Evolutionary conservation across 2,797 vertebrate genomes (phyloP).

Genomic region (Novumbra hubbsi): DNA sequence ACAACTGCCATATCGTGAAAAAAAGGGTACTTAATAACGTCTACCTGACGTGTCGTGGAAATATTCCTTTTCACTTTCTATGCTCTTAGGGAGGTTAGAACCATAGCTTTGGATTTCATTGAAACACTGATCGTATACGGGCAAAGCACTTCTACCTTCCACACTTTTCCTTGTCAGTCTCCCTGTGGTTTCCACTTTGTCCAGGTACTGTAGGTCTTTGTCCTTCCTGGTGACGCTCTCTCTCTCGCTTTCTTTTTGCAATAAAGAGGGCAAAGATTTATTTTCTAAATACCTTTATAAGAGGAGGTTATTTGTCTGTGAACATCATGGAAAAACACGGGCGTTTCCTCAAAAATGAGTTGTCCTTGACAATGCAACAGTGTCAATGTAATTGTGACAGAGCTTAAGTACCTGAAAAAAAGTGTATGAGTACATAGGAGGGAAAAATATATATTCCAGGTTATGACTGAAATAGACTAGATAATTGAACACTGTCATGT

Average conservation of each 20-base stretch:
- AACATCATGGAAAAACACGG: not conserved
- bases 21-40: conserved; percentile 51
- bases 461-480: conserved; percentile 3
- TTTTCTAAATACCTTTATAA: not conserved
- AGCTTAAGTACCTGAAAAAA: not conserved
- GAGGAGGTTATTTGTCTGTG: not conserved
- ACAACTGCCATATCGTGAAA: conserved; percentile 48
- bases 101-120: conserved; percentile 1
- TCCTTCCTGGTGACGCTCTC: not conserved
- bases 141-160: not conserved
- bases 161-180: not conserved
- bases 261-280: too few relatives aligned
- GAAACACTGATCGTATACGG: not conserved
- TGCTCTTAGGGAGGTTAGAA: not conserved
- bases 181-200: not conserved
- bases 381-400: not conserved
- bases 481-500: too few relatives aligned
- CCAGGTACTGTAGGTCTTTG: not conserved
- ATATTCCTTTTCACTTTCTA: conserved; percentile 26
- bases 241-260: not conserved
- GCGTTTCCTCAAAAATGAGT: not conserved
- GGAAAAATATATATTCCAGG: not conserved
- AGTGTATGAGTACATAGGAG: not conserved
- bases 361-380: not conserved
- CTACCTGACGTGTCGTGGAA: conserved; percentile 28